Evolutionary conservation across 2,113 vertebrate genomes (phyloP).

Genomic region (Thunnus maccoyii): DNA sequence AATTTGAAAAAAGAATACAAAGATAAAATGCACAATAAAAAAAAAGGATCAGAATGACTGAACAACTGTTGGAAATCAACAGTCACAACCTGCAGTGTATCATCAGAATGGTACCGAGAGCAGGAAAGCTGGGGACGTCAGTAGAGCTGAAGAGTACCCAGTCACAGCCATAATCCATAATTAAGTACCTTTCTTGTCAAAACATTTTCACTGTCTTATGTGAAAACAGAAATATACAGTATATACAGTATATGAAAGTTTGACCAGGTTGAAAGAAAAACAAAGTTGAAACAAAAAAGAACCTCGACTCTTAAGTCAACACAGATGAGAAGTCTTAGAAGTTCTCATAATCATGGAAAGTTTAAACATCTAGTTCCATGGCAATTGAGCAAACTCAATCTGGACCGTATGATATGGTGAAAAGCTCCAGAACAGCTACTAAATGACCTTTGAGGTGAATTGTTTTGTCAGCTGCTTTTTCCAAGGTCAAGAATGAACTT

Average conservation of each 20-base stretch:
- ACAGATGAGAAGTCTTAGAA: too few species aligned
- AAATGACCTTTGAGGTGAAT: too few species aligned
- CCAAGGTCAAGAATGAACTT: too few species aligned
- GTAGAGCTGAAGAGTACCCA: neutral
- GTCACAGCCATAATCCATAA: neutral
- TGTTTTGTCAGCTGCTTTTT: too few species aligned
- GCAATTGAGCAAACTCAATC: too few species aligned
- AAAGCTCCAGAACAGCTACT: neutral
- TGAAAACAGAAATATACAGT: neutral
- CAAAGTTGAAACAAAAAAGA: neutral
- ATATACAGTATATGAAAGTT: neutral
- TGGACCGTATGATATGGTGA: neutral
- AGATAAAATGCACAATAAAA: neutral
- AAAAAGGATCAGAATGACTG: neutral
- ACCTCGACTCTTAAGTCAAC: too few species aligned
- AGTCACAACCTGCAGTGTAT: neutral
- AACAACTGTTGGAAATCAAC: neutral
- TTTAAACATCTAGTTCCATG: too few species aligned
- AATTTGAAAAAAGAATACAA: neutral
- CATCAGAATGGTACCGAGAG: neutral
- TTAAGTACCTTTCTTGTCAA: conserved; percentile 8
- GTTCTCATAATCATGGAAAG: too few species aligned
- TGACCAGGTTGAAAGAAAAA: neutral
- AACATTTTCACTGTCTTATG: neutral
- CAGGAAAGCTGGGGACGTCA: neutral